phyloP scores from a whole-genome alignment of 2,888 invertebrate species.

The Galeopsomyia nigrocyanea region DNA sequence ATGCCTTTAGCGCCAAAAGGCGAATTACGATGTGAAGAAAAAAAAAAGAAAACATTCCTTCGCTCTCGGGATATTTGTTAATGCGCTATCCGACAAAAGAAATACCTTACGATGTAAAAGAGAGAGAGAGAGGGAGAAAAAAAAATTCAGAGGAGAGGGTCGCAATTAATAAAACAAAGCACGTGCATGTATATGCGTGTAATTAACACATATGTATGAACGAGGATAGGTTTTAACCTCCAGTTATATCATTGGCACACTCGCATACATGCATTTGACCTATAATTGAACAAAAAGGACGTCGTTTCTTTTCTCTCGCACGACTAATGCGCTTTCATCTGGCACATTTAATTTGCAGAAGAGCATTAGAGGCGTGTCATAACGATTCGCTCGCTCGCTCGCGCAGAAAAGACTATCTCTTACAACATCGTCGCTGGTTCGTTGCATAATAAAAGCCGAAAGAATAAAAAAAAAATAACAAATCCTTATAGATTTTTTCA shows the following conservation, averaged over 20 bases:
- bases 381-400: not conserved
- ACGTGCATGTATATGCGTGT: no score
- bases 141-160: no score
- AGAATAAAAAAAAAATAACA: not conserved
- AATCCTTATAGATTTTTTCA: slow-evolving; percentile 1
- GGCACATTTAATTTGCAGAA: not conserved
- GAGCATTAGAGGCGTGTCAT: not conserved
- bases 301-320: not conserved
- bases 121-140: no score
- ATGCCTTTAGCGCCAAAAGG: no score
- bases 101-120: no score
- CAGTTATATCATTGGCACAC: slow-evolving; percentile 38
- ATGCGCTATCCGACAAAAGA: no score
- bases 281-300: slow-evolving; percentile 32
- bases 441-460: not conserved
- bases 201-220: slow-evolving; percentile 19
- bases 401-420: not conserved
- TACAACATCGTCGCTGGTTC: not conserved
- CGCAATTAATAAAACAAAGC: slow-evolving; percentile 7
- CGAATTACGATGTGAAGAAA: no score
- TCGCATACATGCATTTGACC: slow-evolving; percentile 32
- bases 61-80: no score
- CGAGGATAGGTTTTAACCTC: slow-evolving; percentile 21
- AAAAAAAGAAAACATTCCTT: no score
- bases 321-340: not conserved